Conservation (phyloP, 2,888 invertebrate species). For the Hyles lineata region DNA sequence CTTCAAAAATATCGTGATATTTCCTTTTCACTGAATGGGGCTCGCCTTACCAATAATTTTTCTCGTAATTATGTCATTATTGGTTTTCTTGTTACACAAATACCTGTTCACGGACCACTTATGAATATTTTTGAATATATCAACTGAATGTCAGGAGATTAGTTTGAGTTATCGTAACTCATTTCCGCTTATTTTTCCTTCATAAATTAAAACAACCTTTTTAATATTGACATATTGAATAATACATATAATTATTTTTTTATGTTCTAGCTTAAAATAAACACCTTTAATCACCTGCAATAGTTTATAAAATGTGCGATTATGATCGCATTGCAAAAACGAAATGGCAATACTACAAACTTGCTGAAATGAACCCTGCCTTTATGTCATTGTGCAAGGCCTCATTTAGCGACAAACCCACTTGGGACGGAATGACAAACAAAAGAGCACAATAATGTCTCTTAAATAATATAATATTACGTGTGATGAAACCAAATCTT, state of each 20-base stretch:
- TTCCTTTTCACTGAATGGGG: conserved; percentile 74
- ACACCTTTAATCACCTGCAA: too few species aligned
- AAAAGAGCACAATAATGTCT: conserved; percentile 76
- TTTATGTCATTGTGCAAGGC: conserved; percentile 1
- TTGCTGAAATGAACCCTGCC: not conserved
- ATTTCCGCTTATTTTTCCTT: not conserved
- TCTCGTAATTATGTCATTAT: conserved; percentile 57
- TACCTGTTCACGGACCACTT: conserved; percentile 44
- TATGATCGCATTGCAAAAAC: not conserved
- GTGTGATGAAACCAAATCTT: conserved; percentile 82
- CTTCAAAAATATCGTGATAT: conserved; percentile 78
- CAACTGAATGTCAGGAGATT: not conserved
- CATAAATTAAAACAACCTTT: not conserved
- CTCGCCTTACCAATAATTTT: conserved; percentile 67
- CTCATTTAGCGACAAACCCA: conserved; percentile 54
- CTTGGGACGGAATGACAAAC: conserved; percentile 67
- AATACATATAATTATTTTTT: too few species aligned
- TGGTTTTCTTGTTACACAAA: conserved; percentile 53
- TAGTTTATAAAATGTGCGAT: not conserved
- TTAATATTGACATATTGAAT: too few species aligned
- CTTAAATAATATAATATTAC: conserved; percentile 80
- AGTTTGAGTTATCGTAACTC: not conserved
- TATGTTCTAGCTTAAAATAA: too few species aligned
- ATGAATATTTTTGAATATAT: conserved; percentile 3
- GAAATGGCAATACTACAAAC: conserved; percentile 2